A percentile compares a stretch with the other conserved stretches of the same genome.
phyloP scores from a whole-genome alignment of 1,140 invertebrate species.

The Leptoteleia sp. region DNA sequence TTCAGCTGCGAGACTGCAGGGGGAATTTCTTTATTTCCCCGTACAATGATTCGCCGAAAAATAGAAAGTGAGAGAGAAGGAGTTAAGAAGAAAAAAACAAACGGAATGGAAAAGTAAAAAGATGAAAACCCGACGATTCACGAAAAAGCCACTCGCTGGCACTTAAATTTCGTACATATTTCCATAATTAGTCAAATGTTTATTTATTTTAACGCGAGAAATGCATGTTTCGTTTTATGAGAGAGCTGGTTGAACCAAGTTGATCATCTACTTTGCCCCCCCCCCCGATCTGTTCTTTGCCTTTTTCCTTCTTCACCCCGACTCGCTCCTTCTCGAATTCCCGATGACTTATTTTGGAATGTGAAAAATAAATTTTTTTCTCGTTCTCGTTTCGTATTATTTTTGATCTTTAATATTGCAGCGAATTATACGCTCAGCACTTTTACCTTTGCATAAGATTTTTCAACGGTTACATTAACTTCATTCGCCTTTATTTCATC shows the following conservation, averaged over 20 bases:
- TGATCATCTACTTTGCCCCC: too few species aligned
- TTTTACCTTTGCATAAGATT: conserved; percentile 24
- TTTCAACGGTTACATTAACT: conserved; percentile 22
- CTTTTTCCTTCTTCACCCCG: too few species aligned
- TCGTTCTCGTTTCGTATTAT: background rate
- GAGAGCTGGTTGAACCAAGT: too few species aligned
- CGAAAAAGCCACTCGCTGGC: background rate
- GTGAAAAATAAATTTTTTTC: conserved; percentile 3
- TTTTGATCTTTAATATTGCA: background rate
- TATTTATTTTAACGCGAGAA: background rate
- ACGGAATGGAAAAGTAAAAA: background rate
- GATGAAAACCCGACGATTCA: background rate
- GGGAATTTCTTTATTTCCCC: background rate
- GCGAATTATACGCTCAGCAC: conserved; percentile 2
- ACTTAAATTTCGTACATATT: background rate
- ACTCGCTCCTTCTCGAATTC: too few species aligned
- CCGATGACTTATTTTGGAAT: background rate
- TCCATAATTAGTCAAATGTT: background rate
- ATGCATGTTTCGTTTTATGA: too few species aligned
- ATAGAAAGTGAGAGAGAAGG: background rate
- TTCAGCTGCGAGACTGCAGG: conserved; percentile 3
- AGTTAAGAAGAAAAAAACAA: too few species aligned
- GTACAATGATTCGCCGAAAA: background rate
- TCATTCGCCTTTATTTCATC: conserved; percentile 34
- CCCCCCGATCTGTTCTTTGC: too few species aligned